phyloP scores from a whole-genome alignment of 2,113 vertebrate genomes.

The Petromus typicus region DNA sequence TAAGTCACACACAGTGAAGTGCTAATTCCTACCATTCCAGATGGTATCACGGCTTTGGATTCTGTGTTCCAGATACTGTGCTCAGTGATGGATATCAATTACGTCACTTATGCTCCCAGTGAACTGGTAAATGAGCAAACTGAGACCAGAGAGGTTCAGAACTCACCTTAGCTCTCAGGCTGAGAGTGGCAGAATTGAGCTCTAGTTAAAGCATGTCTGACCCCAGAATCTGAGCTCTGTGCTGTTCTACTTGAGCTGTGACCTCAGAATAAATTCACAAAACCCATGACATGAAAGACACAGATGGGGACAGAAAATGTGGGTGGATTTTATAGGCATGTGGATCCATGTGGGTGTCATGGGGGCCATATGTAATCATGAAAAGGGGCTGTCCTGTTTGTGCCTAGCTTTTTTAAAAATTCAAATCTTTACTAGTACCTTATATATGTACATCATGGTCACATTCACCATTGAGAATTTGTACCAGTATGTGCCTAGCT shows the following conservation, averaged over 20 bases:
- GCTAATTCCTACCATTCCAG: background rate
- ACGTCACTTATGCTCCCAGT: background rate
- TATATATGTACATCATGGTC: too few species aligned
- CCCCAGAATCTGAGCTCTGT: background rate
- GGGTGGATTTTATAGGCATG: background rate
- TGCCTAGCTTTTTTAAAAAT: background rate
- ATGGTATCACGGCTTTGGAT: background rate
- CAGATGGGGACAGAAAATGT: background rate
- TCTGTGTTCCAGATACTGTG: background rate
- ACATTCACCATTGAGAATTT: too few species aligned
- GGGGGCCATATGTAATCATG: background rate
- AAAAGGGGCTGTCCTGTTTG: background rate
- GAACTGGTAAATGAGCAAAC: background rate
- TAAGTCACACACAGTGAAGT: background rate
- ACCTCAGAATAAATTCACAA: background rate
- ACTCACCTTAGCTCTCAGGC: background rate
- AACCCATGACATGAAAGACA: background rate
- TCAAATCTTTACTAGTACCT: too few species aligned
- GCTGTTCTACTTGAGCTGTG: background rate
- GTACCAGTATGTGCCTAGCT: background rate
- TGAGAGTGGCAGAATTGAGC: background rate
- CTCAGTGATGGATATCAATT: background rate
- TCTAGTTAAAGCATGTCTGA: background rate
- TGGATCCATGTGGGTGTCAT: background rate
- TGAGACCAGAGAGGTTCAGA: background rate